phyloP scores from a whole-genome alignment of 1,140 invertebrate species.

The Sarcophaga bullata region DNA sequence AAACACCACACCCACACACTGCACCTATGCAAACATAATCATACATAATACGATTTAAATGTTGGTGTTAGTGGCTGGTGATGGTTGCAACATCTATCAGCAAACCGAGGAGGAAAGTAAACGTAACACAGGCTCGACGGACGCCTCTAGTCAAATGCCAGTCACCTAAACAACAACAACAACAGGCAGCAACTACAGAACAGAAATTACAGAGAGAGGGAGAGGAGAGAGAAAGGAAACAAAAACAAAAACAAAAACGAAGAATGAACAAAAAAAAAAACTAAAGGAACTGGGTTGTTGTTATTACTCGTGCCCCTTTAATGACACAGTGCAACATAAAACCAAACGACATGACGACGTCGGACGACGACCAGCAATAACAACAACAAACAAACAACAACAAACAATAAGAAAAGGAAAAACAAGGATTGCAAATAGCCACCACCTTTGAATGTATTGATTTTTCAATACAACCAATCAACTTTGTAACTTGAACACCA shows the following conservation, averaged over 20 bases:
- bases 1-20: not conserved
- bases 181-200: constrained; percentile 1
- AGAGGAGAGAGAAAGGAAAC: not conserved
- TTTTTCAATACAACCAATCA: too few species aligned
- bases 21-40: not conserved
- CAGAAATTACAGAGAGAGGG: too few species aligned
- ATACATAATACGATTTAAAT: too few species aligned
- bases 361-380: not conserved
- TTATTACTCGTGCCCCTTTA: constrained; percentile 19
- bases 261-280: not conserved
- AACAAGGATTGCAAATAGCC: too few species aligned
- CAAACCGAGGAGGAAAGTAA: constrained; percentile 31
- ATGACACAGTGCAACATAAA: constrained; percentile 17
- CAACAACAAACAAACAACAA: not conserved
- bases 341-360: not conserved
- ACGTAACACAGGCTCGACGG: too few species aligned
- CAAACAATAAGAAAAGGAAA: too few species aligned
- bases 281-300: constrained; percentile 10
- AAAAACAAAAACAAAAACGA: too few species aligned
- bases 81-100: too few species aligned
- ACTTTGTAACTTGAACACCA: not conserved
- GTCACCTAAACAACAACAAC: constrained; percentile 1
- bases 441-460: too few species aligned
- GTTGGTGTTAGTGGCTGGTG: too few species aligned
- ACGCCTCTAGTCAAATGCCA: too few species aligned